A percentile compares a stretch with the other conserved stretches of the same genome.
Conservation (phyloP, 2,797 vertebrate species). For the Enteromius unitaeniatus region DNA sequence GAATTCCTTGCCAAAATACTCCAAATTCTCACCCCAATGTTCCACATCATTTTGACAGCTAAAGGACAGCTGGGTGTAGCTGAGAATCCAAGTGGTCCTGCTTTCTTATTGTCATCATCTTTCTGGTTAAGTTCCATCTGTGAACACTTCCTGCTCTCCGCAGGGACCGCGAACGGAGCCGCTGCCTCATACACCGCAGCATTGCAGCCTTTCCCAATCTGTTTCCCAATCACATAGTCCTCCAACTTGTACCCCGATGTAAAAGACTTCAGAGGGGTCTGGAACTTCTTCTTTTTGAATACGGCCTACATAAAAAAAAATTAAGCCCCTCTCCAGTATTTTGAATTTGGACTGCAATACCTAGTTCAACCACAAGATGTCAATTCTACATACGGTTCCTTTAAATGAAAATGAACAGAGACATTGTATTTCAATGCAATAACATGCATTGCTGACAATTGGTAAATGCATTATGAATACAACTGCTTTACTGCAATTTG, state of each 20-base stretch:
- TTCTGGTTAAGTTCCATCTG: slow-evolving; percentile 65
- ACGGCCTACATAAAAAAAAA: slow-evolving; percentile 75
- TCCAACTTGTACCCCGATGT: slow-evolving; percentile 86
- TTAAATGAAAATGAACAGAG: neutral
- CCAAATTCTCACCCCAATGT: slow-evolving; percentile 84
- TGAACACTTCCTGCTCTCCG: slow-evolving; percentile 47
- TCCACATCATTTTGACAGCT: slow-evolving; percentile 98
- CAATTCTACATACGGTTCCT: no score
- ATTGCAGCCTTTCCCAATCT: slow-evolving; percentile 91
- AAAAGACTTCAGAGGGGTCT: slow-evolving; percentile 72
- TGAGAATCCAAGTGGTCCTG: slow-evolving; percentile 61
- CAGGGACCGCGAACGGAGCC: slow-evolving; percentile 63
- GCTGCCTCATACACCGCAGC: slow-evolving; percentile 89
- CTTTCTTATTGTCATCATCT: neutral
- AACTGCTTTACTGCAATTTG: neutral
- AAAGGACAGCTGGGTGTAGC: slow-evolving; percentile 79
- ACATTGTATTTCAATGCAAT: neutral
- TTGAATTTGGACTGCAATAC: no score
- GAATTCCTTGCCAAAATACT: neutral
- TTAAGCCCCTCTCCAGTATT: no score
- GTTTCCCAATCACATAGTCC: slow-evolving; percentile 87
- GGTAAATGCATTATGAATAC: neutral
- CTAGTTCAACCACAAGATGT: no score
- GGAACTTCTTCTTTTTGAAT: slow-evolving; percentile 82
- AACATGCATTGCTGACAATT: neutral